These are phyloP conservation scores for Heliocidaris erythrogramma DNA, from an alignment of 35 echinoderm and acorn worm species.

Conservation along the genomic window DNA sequence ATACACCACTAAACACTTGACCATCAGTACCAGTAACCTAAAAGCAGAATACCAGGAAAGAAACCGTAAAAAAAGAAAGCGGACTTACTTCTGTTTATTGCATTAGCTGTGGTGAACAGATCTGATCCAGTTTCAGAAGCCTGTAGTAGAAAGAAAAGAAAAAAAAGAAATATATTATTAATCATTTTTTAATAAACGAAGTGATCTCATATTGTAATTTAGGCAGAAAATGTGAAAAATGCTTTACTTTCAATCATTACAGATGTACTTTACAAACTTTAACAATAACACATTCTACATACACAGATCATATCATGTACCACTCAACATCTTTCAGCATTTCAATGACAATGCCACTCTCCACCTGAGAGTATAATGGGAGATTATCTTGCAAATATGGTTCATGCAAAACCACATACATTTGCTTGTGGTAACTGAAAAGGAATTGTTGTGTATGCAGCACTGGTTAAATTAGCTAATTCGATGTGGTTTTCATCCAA, in stretches of 20 bases:
- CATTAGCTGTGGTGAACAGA: constrained; percentile 50
- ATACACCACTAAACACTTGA: not conserved
- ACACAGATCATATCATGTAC: not conserved
- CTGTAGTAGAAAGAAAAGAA: constrained; percentile 24
- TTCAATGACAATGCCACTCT: too few relatives aligned
- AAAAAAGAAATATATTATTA: not conserved
- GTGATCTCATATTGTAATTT: not conserved
- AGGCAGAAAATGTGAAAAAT: not conserved
- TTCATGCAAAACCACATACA: too few relatives aligned
- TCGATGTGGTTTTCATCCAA: too few relatives aligned
- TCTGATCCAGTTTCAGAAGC: constrained; percentile 59
- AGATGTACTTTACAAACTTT: not conserved
- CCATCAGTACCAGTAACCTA: not conserved
- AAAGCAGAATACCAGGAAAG: not conserved
- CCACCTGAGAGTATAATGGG: too few relatives aligned
- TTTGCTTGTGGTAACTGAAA: too few relatives aligned
- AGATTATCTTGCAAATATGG: too few relatives aligned
- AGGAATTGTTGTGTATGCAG: too few relatives aligned
- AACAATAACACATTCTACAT: not conserved
- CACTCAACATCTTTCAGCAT: too few relatives aligned
- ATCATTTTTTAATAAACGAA: not conserved
- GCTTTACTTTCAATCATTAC: not conserved
- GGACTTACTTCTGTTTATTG: constrained; percentile 59
- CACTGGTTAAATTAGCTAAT: too few relatives aligned
- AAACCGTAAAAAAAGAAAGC: not conserved